Evolutionary conservation across 2,888 invertebrate species (phyloP).

Genomic region (Hydrotaea diabolus): DNA sequence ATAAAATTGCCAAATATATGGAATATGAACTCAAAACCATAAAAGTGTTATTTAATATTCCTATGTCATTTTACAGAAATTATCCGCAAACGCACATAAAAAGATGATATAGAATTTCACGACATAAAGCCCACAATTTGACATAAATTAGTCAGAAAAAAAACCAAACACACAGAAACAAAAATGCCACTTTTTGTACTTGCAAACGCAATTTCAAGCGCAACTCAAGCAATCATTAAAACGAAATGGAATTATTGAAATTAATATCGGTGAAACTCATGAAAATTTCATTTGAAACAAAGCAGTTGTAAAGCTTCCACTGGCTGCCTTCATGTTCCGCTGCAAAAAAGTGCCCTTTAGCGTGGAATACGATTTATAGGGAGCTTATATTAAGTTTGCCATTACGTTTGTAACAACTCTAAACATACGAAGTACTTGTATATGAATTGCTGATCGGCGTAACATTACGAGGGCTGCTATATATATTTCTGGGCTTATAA

Average conservation of each 20-base stretch:
- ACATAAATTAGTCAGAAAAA: conserved; percentile 51
- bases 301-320: conserved; percentile 62
- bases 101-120: conserved; percentile 40
- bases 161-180: not conserved
- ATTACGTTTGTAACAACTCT: too few species aligned
- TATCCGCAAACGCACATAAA: conserved; percentile 21
- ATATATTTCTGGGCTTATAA: too few species aligned
- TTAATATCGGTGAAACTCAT: conserved; percentile 60
- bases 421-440: too few species aligned
- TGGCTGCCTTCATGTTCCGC: not conserved
- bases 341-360: too few species aligned
- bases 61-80: conserved; percentile 45
- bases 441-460: too few species aligned
- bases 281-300: conserved; percentile 54
- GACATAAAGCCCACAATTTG: conserved; percentile 52
- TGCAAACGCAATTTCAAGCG: not conserved
- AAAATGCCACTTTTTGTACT: too few species aligned
- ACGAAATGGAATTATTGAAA: conserved; percentile 53
- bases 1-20: not conserved
- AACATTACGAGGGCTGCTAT: too few species aligned
- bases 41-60: conserved; percentile 42
- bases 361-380: too few species aligned
- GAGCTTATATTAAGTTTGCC: too few species aligned
- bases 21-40: conserved; percentile 12
- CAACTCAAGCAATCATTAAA: not conserved